Conservation (phyloP, 2,113 vertebrate species). For the Protobothrops flavoviridis region DNA sequence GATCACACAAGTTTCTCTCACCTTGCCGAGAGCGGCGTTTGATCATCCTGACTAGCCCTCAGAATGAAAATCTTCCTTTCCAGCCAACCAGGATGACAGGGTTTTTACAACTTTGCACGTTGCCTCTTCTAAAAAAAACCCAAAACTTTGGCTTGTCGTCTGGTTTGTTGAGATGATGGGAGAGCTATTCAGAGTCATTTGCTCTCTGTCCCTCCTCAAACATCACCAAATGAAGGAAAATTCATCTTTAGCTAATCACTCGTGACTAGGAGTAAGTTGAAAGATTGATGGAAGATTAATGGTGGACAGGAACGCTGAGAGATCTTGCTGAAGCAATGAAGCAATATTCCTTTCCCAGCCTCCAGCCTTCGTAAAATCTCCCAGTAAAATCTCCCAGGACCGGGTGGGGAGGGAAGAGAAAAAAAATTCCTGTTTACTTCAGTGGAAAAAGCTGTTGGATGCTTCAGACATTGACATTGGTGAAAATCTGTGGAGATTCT, state of each 20-base stretch:
- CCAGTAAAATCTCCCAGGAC: not conserved
- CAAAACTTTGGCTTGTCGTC: not conserved
- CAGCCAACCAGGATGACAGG: not conserved
- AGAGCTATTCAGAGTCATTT: not conserved
- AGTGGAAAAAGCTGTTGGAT: not conserved
- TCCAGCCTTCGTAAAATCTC: not conserved
- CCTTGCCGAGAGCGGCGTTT: no score
- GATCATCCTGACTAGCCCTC: not conserved
- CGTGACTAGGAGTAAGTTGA: not conserved
- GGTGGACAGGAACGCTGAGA: not conserved
- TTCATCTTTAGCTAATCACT: constrained; percentile 16
- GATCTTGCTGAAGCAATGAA: not conserved
- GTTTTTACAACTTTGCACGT: not conserved
- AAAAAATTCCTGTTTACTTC: not conserved
- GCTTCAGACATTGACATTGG: not conserved
- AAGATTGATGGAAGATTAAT: constrained; percentile 4
- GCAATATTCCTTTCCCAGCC: not conserved
- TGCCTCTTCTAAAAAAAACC: no score
- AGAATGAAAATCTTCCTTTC: not conserved
- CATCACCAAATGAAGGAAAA: not conserved
- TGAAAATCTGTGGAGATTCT: not conserved
- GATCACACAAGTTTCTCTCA: not conserved
- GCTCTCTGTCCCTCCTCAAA: constrained; percentile 9
- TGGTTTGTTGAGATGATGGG: not conserved
- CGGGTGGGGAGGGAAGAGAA: not conserved